Conservation (phyloP, 2,888 invertebrate species). For the Parthenolecanium corni region DNA sequence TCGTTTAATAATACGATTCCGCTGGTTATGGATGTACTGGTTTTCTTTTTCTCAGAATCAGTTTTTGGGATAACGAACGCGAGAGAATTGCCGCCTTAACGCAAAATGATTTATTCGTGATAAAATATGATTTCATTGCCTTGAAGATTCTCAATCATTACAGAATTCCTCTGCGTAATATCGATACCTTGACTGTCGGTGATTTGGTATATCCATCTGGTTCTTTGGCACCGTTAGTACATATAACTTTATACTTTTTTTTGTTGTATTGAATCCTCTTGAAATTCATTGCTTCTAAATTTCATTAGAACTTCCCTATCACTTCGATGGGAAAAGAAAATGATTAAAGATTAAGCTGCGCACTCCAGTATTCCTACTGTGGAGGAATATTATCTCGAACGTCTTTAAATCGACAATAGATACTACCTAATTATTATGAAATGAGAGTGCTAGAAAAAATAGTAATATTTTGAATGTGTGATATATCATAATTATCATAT, state of each 20-base stretch:
- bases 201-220: constrained; percentile 68
- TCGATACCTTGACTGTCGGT: constrained; percentile 62
- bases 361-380: no score
- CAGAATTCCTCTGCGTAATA: constrained; percentile 53
- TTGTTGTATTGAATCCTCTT: no score
- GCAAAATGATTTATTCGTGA: constrained; percentile 56
- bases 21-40: background rate
- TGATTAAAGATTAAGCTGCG: no score
- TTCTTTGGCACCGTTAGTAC: constrained; percentile 72
- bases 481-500: no score
- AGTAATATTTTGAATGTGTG: no score
- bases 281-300: background rate
- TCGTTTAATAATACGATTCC: background rate
- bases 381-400: no score
- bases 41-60: constrained; percentile 51
- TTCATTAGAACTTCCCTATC: background rate
- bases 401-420: no score
- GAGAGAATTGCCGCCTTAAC: constrained; percentile 66
- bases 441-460: no score
- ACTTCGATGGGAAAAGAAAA: no score
- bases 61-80: constrained; percentile 75
- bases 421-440: no score
- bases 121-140: constrained; percentile 78
- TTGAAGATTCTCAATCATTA: constrained; percentile 58
- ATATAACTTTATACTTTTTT: no score